Conservation (phyloP, 2,888 invertebrate species). For the Leptinotarsa peninsularis region DNA sequence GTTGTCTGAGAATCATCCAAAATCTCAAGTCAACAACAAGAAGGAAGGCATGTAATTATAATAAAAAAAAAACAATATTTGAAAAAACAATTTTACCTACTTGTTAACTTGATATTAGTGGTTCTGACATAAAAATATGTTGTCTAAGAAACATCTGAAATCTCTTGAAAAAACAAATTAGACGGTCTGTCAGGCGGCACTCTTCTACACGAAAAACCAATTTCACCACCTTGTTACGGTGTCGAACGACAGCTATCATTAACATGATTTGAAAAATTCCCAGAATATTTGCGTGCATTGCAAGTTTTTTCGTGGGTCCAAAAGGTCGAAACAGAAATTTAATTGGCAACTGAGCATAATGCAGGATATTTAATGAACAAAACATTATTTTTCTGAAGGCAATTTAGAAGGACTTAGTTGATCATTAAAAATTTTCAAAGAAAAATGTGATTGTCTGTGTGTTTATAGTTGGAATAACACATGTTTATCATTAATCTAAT, state of each 20-base stretch:
- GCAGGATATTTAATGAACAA: background rate
- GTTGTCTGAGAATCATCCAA: background rate
- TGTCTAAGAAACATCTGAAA: background rate
- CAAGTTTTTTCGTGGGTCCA: background rate
- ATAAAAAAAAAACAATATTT: no score
- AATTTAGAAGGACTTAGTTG: background rate
- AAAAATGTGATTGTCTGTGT: background rate
- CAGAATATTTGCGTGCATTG: slow-evolving; percentile 8
- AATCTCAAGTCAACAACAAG: background rate
- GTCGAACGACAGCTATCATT: slow-evolving; percentile 25
- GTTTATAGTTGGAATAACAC: no score
- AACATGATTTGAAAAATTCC: slow-evolving; percentile 18
- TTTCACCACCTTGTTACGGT: slow-evolving; percentile 31
- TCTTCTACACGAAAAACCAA: slow-evolving; percentile 32
- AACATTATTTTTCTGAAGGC: background rate
- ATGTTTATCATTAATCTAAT: no score
- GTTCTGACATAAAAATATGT: background rate
- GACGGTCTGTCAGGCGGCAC: slow-evolving; percentile 23
- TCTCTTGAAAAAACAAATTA: slow-evolving; percentile 22
- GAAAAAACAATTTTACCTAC: no score
- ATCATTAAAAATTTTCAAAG: no score
- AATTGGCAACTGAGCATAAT: background rate
- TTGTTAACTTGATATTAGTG: no score
- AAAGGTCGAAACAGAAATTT: background rate
- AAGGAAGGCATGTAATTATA: no score